A percentile compares a stretch with the other conserved stretches of the same genome.
phyloP scores from a whole-genome alignment of 2,113 vertebrate species.

The Cnemophilus loriae region DNA sequence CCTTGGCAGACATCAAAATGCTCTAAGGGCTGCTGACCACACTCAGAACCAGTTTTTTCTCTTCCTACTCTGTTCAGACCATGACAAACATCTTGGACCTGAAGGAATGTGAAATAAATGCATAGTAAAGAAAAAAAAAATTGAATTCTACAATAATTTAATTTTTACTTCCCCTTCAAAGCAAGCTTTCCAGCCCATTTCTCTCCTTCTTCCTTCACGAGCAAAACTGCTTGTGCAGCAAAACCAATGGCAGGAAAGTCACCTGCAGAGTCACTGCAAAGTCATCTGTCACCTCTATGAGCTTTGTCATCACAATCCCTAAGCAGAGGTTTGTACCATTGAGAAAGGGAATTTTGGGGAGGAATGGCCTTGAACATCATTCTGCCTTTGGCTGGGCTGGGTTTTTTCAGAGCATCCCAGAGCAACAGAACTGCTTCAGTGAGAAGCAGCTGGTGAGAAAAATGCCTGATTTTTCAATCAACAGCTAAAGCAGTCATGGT shows the following conservation, averaged over 20 bases:
- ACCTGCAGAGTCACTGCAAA: not conserved
- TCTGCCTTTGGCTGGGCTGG: not conserved
- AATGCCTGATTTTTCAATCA: not conserved
- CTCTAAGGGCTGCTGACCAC: not conserved
- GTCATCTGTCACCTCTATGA: not conserved
- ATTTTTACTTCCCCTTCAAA: not conserved
- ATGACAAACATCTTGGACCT: not conserved
- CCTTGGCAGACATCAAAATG: not conserved
- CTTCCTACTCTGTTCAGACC: not conserved
- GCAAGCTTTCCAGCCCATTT: not conserved
- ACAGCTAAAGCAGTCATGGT: not conserved
- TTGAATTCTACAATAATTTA: not conserved
- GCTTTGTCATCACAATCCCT: not conserved
- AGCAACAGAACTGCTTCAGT: not conserved
- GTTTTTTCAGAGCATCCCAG: not conserved
- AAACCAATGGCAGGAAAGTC: not conserved
- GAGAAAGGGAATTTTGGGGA: not conserved
- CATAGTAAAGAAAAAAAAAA: not conserved
- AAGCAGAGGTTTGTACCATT: not conserved
- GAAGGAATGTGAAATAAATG: not conserved
- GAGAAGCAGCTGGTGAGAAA: not conserved
- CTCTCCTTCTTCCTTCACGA: not conserved
- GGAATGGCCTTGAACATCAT: not conserved
- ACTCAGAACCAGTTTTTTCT: not conserved
- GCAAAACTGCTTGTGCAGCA: not conserved